These are phyloP conservation scores for Notocelia uddmanniana DNA, from an alignment of 2,888 invertebrate species.

Conservation along the genomic window DNA sequence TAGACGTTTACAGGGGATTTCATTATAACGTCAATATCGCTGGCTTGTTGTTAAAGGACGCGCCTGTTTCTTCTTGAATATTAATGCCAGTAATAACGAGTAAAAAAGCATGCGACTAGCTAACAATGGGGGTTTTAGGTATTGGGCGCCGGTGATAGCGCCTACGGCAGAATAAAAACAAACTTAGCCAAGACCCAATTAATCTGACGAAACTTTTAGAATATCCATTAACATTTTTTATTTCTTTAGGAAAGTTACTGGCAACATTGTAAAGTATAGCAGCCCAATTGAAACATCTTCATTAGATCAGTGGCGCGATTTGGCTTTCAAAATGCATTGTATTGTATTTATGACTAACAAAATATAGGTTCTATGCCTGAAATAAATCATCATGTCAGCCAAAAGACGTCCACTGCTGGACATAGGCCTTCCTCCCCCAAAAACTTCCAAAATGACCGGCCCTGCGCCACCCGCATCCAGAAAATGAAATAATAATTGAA, in stretches of 20 bases:
- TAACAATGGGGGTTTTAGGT: slow-evolving; percentile 62
- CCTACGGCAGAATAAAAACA: slow-evolving; percentile 8
- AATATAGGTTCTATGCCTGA: too few relatives aligned
- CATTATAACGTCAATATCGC: slow-evolving; percentile 71
- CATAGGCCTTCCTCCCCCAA: too few relatives aligned
- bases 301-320: too few relatives aligned
- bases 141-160: slow-evolving; percentile 21
- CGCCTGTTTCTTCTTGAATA: slow-evolving; percentile 68
- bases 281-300: background rate
- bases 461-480: too few relatives aligned
- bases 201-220: background rate
- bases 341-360: too few relatives aligned
- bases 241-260: background rate
- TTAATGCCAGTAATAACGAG: slow-evolving; percentile 69
- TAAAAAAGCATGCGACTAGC: slow-evolving; percentile 61
- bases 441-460: too few relatives aligned
- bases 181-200: slow-evolving; percentile 11
- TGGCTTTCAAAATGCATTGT: too few relatives aligned
- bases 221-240: background rate
- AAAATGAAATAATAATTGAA: too few relatives aligned
- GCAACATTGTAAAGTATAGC: background rate
- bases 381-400: too few relatives aligned
- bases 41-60: slow-evolving; percentile 63
- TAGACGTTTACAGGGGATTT: slow-evolving; percentile 64
- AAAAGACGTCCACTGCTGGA: too few relatives aligned